These are phyloP conservation scores for Drosophila littoralis DNA, from an alignment of 1,140 invertebrate species.

Conservation along the genomic window DNA sequence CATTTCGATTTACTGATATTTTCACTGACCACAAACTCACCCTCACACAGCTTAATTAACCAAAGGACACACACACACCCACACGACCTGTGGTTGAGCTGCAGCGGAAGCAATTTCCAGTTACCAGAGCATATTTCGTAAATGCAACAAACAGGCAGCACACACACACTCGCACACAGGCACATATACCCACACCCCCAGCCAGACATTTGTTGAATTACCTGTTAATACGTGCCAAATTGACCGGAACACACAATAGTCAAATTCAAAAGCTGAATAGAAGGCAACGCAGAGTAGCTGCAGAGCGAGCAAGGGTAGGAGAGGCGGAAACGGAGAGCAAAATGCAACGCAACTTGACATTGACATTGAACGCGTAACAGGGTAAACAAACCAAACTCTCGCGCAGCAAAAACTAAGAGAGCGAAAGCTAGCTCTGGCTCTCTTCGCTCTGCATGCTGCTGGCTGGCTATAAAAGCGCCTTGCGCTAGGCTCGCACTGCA, in stretches of 20 bases:
- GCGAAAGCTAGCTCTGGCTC: slow-evolving; percentile 8
- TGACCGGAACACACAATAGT: background rate
- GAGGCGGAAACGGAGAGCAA: background rate
- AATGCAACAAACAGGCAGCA: background rate
- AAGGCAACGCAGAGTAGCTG: background rate
- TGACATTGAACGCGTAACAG: slow-evolving; percentile 10
- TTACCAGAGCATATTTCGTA: too few relatives aligned
- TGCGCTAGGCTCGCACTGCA: slow-evolving; percentile 29
- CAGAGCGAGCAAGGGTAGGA: background rate
- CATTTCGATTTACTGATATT: too few relatives aligned
- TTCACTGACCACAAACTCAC: too few relatives aligned
- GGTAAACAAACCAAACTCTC: background rate
- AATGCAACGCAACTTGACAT: slow-evolving; percentile 38
- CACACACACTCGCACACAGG: background rate
- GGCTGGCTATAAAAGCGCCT: slow-evolving; percentile 33
- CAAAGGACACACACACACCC: too few relatives aligned
- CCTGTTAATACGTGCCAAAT: background rate
- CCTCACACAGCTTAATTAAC: too few relatives aligned
- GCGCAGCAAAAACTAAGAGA: background rate
- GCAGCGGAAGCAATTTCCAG: too few relatives aligned
- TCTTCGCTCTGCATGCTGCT: background rate
- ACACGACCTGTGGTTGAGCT: too few relatives aligned
- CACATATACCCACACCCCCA: too few relatives aligned
- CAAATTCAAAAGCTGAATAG: background rate
- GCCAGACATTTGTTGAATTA: background rate